phyloP scores from a whole-genome alignment of 2,797 vertebrate genomes.

The Schizopygopsis pylzovi region DNA sequence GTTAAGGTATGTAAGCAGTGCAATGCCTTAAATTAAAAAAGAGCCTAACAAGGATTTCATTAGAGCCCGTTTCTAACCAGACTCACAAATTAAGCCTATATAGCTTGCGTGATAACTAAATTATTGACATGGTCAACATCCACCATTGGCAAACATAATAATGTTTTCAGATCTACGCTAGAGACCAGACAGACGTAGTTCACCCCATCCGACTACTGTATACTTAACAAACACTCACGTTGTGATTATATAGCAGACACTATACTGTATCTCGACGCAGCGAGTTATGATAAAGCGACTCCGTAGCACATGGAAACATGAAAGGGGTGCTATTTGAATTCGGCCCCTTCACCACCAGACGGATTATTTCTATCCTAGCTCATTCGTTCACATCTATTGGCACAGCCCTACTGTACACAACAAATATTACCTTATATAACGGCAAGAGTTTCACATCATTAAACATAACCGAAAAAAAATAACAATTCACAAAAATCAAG shows the following conservation, averaged over 20 bases:
- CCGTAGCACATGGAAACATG: constrained; percentile 56
- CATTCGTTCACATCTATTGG: constrained; percentile 81
- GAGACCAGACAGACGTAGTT: constrained; percentile 42
- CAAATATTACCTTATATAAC: constrained; percentile 76
- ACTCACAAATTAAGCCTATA: constrained; percentile 48
- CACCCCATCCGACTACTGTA: constrained; percentile 36
- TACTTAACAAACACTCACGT: constrained; percentile 56
- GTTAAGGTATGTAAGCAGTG: constrained; percentile 62
- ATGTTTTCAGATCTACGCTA: constrained; percentile 48
- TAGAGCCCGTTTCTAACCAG: constrained; percentile 44
- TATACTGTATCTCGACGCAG: constrained; percentile 45
- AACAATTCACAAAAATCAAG: constrained; percentile 76
- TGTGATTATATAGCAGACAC: constrained; percentile 59
- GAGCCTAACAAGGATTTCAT: constrained; percentile 20
- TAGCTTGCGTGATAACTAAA: constrained; percentile 40
- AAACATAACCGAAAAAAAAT: constrained; percentile 67
- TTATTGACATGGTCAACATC: constrained; percentile 52
- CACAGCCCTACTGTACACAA: constrained; percentile 86
- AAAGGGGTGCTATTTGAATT: constrained; percentile 53
- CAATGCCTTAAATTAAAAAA: constrained; percentile 54
- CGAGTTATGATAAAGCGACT: constrained; percentile 57
- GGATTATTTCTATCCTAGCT: constrained; percentile 73
- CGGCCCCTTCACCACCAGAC: constrained; percentile 58
- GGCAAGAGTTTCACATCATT: constrained; percentile 82
- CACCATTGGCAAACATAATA: constrained; percentile 47